A percentile compares a stretch with the other conserved stretches of the same genome.
phyloP scores from a whole-genome alignment of 2,888 invertebrate species.

The Arge pagana region DNA sequence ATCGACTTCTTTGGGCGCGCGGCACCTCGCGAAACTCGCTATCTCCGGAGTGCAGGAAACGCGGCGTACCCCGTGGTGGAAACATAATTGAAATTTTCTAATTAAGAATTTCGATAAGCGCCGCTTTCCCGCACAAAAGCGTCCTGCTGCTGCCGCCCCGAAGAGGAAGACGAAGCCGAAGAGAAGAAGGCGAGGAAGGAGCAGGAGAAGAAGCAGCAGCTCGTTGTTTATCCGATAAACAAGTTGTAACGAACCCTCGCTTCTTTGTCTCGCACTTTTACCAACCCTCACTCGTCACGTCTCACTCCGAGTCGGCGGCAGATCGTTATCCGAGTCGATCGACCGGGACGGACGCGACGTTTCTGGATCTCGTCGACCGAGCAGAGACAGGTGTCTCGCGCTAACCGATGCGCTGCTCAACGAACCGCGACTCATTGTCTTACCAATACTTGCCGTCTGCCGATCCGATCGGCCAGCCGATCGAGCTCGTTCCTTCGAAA shows the following conservation, averaged over 20 bases:
- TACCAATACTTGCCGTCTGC: conserved; percentile 40
- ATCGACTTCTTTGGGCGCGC: too few species aligned
- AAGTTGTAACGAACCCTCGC: conserved; percentile 14
- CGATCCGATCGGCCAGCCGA: too few species aligned
- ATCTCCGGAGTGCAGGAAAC: conserved; percentile 34
- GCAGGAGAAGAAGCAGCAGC: background rate
- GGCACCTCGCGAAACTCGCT: conserved; percentile 34
- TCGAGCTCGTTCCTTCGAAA: too few species aligned
- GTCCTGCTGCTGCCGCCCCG: too few species aligned
- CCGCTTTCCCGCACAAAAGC: conserved; percentile 22
- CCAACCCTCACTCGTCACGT: background rate
- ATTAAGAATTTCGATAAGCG: conserved; percentile 58
- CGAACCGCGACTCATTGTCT: conserved; percentile 51
- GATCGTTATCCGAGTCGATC: conserved; percentile 1
- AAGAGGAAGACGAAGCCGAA: background rate
- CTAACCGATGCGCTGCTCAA: conserved; percentile 52
- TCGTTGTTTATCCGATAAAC: background rate
- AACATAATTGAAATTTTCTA: conserved; percentile 59
- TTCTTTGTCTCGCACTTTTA: background rate
- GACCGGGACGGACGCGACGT: conserved; percentile 32
- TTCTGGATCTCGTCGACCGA: conserved; percentile 29
- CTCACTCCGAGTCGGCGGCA: background rate
- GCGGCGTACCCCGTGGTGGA: conserved; percentile 30
- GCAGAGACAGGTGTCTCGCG: conserved; percentile 29
- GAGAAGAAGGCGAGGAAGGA: background rate